Base-by-base conservation (phyloP, 1,140 invertebrate species). In the silkworm (Bombyx mori) region DNA sequence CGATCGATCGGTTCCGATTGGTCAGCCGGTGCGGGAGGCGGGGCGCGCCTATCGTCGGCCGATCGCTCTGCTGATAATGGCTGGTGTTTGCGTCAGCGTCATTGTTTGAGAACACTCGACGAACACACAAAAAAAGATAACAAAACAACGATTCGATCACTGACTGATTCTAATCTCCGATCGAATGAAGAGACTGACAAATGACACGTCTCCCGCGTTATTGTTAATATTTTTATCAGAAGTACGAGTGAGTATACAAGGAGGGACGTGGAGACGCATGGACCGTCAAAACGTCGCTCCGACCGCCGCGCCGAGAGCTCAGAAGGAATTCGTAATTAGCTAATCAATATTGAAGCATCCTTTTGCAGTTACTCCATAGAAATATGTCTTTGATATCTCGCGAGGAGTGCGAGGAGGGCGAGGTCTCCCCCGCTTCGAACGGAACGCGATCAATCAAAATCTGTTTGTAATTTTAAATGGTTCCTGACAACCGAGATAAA, bases 1-100 rank as follows among this genome's bases (percentile, higher is more conserved):
- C 78, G 69, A 81, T 79, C 77, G 73, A 82, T 79, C 69, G 73
- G 48, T 10, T 35, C 71, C 58, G 69, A 82, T 82, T 79, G 79
- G 79, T 75, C 79, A 78, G 66, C 60, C 50, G 62, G 56, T 26
- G 61, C 58, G 59, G 42, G 44, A 45, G 80, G 80, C 78, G 78
- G 77, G 66, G 80, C 78, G 75, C 73, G 65, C 77, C 72, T 78
- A 82, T 82, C 79, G 77, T 56, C 59, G 62, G 52, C 69, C 76
- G 76, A 81, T 79, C 68, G 72, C 69, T 75, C 68, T 66, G 68
- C 54, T 75, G 79, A 82, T 80, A 77, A 72, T 60, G 65, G 52
- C 54, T 63, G 61, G 68, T 70, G 60, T 66, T 46, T 77, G 69
- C 73, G 74, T 76, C 71, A 79, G 43, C 58, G 55, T 70, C 68